phyloP scores from a whole-genome alignment of 2,113 vertebrate genomes.

The Tyto alba region DNA sequence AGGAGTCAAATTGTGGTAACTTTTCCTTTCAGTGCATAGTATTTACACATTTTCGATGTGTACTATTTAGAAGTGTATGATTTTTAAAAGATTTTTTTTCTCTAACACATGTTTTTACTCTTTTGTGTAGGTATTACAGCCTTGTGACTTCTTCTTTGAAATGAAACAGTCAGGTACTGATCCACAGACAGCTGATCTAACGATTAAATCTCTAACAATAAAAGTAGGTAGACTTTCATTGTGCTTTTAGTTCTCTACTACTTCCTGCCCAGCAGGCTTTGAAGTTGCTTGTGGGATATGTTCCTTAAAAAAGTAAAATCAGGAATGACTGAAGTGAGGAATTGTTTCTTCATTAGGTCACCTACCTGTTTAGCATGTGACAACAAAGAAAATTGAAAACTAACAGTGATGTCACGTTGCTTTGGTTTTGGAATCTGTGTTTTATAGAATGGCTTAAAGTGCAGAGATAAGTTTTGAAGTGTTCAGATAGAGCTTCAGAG shows the following conservation, averaged over 20 bases:
- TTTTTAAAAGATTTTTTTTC: not conserved
- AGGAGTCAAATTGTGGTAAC: not conserved
- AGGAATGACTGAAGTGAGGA: not conserved
- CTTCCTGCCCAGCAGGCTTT: not conserved
- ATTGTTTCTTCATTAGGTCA: not conserved
- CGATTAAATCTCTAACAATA: constrained; percentile 83
- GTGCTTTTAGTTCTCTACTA: not conserved
- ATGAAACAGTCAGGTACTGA: constrained; percentile 69
- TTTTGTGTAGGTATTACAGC: constrained; percentile 80
- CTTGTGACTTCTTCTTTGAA: constrained; percentile 88
- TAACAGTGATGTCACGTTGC: not conserved
- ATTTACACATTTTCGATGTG: not conserved
- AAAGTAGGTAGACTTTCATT: constrained; percentile 74
- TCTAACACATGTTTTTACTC: not conserved
- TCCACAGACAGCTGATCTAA: constrained; percentile 84
- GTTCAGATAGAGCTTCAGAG: not conserved
- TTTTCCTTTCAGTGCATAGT: not conserved
- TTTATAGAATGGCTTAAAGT: not conserved
- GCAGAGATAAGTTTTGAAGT: not conserved
- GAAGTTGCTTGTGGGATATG: not conserved
- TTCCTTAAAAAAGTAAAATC: not conserved
- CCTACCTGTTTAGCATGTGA: not conserved
- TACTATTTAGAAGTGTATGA: not conserved
- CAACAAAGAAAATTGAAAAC: not conserved
- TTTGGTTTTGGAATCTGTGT: not conserved